Percentiles rank a stretch among this genome's conserved stretches.
Conservation (phyloP, 2,888 invertebrate genomes). For the Lagria hirta region DNA sequence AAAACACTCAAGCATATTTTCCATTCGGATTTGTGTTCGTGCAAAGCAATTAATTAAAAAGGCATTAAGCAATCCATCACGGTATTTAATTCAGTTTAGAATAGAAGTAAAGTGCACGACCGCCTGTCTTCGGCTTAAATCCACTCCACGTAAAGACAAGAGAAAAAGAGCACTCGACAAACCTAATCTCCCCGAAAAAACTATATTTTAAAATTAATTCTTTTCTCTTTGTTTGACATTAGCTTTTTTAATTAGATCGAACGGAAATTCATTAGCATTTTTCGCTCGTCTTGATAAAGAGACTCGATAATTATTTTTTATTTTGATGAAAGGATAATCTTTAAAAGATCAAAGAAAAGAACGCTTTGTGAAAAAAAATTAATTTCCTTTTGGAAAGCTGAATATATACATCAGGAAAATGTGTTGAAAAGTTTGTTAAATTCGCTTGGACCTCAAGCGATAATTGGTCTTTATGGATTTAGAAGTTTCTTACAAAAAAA, state of each 20-base stretch:
- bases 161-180: slow-evolving; percentile 9
- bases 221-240: slow-evolving; percentile 6
- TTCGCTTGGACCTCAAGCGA: slow-evolving; percentile 9
- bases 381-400: slow-evolving; percentile 25
- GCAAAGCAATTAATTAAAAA: slow-evolving; percentile 46
- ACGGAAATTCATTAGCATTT: slow-evolving; percentile 25
- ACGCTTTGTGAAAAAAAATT: slow-evolving; percentile 20
- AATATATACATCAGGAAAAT: slow-evolving; percentile 23
- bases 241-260: slow-evolving; percentile 17
- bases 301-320: slow-evolving; percentile 23
- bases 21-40: slow-evolving; percentile 24
- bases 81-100: slow-evolving; percentile 42
- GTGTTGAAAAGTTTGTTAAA: slow-evolving; percentile 28
- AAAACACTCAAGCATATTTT: slow-evolving; percentile 23
- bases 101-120: slow-evolving; percentile 36
- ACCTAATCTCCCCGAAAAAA: slow-evolving; percentile 1
- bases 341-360: slow-evolving; percentile 21
- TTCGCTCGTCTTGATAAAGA: slow-evolving; percentile 17
- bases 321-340: slow-evolving; percentile 29
- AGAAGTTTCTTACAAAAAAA: no score
- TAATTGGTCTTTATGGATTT: slow-evolving; percentile 24
- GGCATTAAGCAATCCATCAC: slow-evolving; percentile 48
- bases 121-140: slow-evolving; percentile 16
- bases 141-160: slow-evolving; percentile 16
- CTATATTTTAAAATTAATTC: slow-evolving; percentile 1